These are phyloP conservation scores for Marmota flaviventris DNA, from an alignment of 2,113 vertebrate species.

Conservation along the genomic window DNA sequence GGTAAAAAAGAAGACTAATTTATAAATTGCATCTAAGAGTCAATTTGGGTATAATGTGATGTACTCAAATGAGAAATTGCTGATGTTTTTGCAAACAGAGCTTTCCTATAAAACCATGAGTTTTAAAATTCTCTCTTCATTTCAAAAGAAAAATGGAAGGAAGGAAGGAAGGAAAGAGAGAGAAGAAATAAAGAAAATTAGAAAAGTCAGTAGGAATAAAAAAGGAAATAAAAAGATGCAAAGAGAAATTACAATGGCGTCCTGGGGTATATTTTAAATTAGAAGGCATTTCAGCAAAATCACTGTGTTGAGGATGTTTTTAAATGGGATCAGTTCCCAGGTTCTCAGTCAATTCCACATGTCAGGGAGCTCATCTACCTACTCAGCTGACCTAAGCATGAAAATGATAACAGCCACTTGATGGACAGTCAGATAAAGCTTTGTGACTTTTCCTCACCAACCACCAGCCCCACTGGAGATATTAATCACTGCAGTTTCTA, in stretches of 20 bases:
- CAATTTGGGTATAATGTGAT: background rate
- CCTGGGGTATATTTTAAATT: conserved; percentile 32
- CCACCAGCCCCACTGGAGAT: background rate
- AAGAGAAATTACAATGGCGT: background rate
- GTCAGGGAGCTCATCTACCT: conserved; percentile 9
- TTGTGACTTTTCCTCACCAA: background rate
- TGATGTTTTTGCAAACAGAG: background rate
- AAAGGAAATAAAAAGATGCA: background rate
- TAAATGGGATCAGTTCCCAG: background rate
- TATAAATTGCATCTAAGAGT: background rate
- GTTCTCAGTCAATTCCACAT: conserved; percentile 16
- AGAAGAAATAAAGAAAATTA: background rate
- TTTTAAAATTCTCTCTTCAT: conserved; percentile 3
- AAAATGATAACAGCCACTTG: conserved; percentile 11
- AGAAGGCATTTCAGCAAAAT: conserved; percentile 35
- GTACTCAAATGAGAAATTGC: conserved; percentile 7
- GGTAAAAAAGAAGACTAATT: background rate
- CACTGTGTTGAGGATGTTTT: background rate
- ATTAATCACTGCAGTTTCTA: conserved; percentile 39
- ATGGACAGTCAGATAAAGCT: background rate
- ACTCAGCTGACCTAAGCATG: background rate
- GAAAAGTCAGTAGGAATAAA: background rate
- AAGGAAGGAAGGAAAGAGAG: no score
- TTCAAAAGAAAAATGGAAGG: background rate
- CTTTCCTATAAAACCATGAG: conserved; percentile 41